phyloP scores from a whole-genome alignment of 1,140 invertebrate species.

The Orussus abietinus region DNA sequence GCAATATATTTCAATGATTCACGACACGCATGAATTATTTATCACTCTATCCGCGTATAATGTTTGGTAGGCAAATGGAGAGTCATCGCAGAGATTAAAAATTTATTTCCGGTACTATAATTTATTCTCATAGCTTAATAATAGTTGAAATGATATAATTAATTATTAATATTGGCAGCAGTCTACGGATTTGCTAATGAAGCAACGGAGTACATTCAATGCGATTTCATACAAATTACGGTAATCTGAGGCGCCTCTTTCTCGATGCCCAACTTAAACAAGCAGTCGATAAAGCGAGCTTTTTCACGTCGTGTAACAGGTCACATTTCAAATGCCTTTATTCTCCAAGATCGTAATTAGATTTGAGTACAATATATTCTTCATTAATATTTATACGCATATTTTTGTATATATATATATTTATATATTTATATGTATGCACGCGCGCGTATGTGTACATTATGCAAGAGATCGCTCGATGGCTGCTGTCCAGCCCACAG shows the following conservation, averaged over 20 bases:
- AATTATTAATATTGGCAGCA: constrained; percentile 35
- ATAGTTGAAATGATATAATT: constrained; percentile 32
- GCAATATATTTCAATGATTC: too few species aligned
- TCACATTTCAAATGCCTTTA: too few species aligned
- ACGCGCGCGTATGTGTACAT: constrained; percentile 25
- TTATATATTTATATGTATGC: constrained; percentile 18
- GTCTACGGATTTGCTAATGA: constrained; percentile 39
- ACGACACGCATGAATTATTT: too few species aligned
- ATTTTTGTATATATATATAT: constrained; percentile 3
- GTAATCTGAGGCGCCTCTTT: constrained; percentile 21
- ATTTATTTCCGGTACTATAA: constrained; percentile 26
- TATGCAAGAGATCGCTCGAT: constrained; percentile 47
- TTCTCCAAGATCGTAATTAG: too few species aligned
- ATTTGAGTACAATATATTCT: constrained; percentile 19
- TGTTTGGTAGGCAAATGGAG: too few species aligned
- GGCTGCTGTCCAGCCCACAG: constrained; percentile 39
- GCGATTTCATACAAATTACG: constrained; percentile 37
- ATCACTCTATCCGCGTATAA: too few species aligned
- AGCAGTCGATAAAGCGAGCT: constrained; percentile 9
- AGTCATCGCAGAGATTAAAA: too few species aligned
- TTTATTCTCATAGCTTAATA: constrained; percentile 39
- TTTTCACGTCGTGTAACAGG: constrained; percentile 8
- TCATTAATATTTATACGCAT: constrained; percentile 9
- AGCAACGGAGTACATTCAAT: constrained; percentile 37
- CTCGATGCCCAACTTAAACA: constrained; percentile 18